Evolutionary conservation across 2,113 vertebrate species (phyloP).

Genomic region (Agapornis roseicollis): DNA sequence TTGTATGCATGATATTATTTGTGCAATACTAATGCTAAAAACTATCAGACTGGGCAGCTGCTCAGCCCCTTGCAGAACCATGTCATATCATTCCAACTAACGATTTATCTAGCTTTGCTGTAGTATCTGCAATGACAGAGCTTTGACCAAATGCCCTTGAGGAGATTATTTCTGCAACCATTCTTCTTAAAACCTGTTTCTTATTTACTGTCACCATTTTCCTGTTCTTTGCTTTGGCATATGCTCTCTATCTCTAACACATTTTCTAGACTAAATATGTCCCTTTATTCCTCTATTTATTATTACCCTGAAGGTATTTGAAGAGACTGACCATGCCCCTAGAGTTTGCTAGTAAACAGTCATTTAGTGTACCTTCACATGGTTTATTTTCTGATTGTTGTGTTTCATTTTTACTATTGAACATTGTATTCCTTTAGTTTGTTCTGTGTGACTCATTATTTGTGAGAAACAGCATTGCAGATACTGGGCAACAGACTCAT

Average conservation of each 20-base stretch:
- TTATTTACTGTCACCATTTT: constrained; percentile 51
- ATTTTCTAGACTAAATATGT: constrained; percentile 58
- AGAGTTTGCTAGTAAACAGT: constrained; percentile 8
- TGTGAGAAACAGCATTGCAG: not conserved
- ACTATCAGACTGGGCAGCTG: not conserved
- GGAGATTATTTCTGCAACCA: constrained; percentile 9
- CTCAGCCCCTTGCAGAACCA: not conserved
- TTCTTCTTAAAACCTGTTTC: constrained; percentile 59
- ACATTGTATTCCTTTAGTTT: not conserved
- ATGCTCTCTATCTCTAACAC: constrained; percentile 4
- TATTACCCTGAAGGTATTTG: constrained; percentile 57
- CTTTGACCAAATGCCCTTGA: not conserved
- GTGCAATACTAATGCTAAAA: not conserved
- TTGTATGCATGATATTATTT: not conserved
- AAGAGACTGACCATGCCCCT: constrained; percentile 1
- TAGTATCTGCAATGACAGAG: not conserved
- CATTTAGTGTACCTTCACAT: not conserved
- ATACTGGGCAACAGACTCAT: not conserved
- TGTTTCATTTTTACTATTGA: not conserved
- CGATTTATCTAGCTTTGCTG: not conserved
- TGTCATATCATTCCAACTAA: not conserved
- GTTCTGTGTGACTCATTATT: not conserved
- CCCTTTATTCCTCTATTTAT: constrained; percentile 35
- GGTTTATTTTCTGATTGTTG: not conserved
- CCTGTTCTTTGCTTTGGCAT: constrained; percentile 37